Evolutionary conservation across 2,113 vertebrate species (phyloP).

Genomic region (Calypte anna): DNA sequence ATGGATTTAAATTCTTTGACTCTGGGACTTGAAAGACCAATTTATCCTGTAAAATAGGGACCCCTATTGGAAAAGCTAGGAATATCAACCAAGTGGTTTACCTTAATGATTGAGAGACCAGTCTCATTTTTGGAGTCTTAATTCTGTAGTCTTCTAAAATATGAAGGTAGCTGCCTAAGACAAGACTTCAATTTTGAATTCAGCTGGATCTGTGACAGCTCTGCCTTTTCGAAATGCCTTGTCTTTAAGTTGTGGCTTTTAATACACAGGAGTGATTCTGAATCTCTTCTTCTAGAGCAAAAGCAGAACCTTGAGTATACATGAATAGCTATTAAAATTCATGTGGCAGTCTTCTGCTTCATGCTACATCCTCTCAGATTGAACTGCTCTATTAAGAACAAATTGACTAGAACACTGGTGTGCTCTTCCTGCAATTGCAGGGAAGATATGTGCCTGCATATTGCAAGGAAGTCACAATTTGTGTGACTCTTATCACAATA

Average conservation of each 20-base stretch:
- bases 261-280: neutral
- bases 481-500: neutral
- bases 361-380: neutral
- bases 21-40: neutral
- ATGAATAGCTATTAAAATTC: neutral
- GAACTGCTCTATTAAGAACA: neutral
- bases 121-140: neutral
- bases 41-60: conserved; percentile 25
- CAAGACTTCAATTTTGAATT: neutral
- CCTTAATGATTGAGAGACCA: neutral
- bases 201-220: neutral
- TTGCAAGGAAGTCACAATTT: neutral
- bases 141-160: neutral
- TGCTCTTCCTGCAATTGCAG: neutral
- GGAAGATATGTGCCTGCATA: neutral
- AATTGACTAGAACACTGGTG: neutral
- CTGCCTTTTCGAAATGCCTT: neutral
- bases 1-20: neutral
- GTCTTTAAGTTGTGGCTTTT: neutral
- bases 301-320: neutral
- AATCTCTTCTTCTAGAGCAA: neutral
- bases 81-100: neutral
- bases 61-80: conserved; percentile 17
- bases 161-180: neutral
- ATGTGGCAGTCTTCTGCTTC: neutral